Conservation (phyloP, 2,888 invertebrate genomes). For the Sclerodermus sp. region DNA sequence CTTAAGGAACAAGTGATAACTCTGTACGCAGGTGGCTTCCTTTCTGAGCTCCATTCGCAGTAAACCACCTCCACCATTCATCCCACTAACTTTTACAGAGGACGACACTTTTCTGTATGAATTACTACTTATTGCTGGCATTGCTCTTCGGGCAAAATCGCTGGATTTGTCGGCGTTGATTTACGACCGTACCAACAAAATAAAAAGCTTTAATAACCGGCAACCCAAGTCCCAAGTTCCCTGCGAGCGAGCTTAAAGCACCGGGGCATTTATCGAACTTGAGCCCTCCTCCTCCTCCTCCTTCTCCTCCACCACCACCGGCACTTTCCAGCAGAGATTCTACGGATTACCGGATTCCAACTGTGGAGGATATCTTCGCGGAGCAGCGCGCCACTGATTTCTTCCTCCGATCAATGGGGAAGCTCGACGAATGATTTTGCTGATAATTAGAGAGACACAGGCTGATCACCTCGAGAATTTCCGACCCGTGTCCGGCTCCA, state of each 20-base stretch:
- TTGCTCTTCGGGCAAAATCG: conserved; percentile 18
- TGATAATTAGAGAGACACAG: too few relatives aligned
- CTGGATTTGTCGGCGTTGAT: conserved; percentile 28
- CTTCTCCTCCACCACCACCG: neutral
- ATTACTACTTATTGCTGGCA: conserved; percentile 27
- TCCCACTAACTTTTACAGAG: conserved; percentile 29
- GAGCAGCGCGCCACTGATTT: too few relatives aligned
- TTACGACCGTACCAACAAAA: conserved; percentile 15
- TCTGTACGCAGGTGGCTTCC: conserved; percentile 42
- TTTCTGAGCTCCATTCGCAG: conserved; percentile 9
- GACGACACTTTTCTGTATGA: conserved; percentile 24
- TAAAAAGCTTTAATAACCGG: conserved; percentile 17
- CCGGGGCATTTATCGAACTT: too few relatives aligned
- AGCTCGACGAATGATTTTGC: too few relatives aligned
- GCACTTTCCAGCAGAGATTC: neutral
- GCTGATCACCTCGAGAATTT: too few relatives aligned
- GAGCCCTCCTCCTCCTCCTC: neutral
- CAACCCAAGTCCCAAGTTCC: too few relatives aligned
- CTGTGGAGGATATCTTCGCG: neutral
- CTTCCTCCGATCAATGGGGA: too few relatives aligned
- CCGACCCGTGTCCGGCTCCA: too few relatives aligned
- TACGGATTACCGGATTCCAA: neutral
- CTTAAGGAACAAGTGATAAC: conserved; percentile 38
- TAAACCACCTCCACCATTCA: conserved; percentile 5
- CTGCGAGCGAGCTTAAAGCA: too few relatives aligned